Evolutionary conservation across 2,888 invertebrate species (phyloP).

Genomic region (Aphelenchoides bicaudatus): DNA sequence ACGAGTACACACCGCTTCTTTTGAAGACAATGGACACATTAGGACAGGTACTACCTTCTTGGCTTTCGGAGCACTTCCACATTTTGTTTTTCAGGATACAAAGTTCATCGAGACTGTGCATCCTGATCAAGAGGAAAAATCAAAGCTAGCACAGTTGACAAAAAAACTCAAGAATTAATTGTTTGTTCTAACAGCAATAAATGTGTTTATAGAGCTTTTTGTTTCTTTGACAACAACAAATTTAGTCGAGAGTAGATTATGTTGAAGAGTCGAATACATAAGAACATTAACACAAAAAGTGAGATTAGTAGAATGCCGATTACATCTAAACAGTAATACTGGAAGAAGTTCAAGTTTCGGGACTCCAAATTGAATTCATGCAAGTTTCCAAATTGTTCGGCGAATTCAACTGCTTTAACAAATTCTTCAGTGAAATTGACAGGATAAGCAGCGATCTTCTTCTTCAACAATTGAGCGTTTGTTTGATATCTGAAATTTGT

Average conservation of each 20-base stretch:
- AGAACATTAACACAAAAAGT: too few species aligned
- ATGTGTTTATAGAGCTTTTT: too few species aligned
- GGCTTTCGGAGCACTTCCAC: too few species aligned
- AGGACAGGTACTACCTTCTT: constrained; percentile 8
- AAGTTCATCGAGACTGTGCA: constrained; percentile 12
- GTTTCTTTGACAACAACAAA: too few species aligned
- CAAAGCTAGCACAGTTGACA: constrained; percentile 1
- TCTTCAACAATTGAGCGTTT: not conserved
- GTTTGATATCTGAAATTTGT: not conserved
- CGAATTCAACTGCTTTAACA: constrained; percentile 4
- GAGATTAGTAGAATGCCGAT: too few species aligned
- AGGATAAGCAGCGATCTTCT: not conserved
- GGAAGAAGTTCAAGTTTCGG: not conserved
- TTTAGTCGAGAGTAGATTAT: too few species aligned
- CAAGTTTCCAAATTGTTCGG: not conserved
- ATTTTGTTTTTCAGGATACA: constrained; percentile 11
- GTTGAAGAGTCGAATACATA: too few species aligned
- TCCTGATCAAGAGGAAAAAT: not conserved
- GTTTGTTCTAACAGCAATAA: too few species aligned
- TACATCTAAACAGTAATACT: constrained; percentile 7
- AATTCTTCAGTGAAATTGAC: not conserved
- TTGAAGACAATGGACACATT: constrained; percentile 12
- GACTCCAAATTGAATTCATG: not conserved
- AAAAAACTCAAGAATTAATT: not conserved
- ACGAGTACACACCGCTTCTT: constrained; percentile 5